A percentile compares a stretch with the other conserved stretches of the same genome.
Conservation (phyloP, 2,888 invertebrate species). For the Thelaira solivaga region DNA sequence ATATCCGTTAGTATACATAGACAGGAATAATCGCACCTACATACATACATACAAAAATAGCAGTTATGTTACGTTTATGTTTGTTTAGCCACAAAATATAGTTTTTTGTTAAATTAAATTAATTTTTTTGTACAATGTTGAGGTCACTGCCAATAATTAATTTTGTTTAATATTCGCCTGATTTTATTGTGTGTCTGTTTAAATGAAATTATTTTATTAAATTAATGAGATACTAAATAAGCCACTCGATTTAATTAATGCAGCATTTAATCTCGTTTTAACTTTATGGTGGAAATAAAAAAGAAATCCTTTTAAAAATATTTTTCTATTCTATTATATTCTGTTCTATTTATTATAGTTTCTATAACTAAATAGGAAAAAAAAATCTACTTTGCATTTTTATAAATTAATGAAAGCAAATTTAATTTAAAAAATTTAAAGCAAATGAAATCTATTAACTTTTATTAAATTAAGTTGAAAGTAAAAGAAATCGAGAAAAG, state of each 20-base stretch:
- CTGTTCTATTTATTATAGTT: no score
- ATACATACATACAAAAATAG: background rate
- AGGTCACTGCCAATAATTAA: conserved; percentile 31
- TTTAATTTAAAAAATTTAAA: no score
- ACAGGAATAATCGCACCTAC: background rate
- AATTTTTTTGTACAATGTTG: conserved; percentile 12
- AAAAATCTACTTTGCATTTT: no score
- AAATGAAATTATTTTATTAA: background rate
- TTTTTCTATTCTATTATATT: no score
- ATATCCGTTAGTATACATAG: background rate
- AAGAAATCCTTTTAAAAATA: background rate
- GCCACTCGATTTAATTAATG: background rate
- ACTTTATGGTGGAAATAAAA: background rate
- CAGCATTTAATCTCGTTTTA: background rate
- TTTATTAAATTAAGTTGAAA: no score
- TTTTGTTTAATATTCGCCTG: background rate
- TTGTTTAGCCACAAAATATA: background rate
- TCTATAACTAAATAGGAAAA: no score
- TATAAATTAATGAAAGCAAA: no score
- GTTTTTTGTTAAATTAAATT: background rate
- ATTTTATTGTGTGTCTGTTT: background rate
- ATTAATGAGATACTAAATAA: background rate
- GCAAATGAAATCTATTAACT: no score
- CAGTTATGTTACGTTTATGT: background rate
- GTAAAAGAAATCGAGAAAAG: no score